Evolutionary conservation across 2,113 vertebrate species (phyloP).

Genomic region (Anser cygnoides): DNA sequence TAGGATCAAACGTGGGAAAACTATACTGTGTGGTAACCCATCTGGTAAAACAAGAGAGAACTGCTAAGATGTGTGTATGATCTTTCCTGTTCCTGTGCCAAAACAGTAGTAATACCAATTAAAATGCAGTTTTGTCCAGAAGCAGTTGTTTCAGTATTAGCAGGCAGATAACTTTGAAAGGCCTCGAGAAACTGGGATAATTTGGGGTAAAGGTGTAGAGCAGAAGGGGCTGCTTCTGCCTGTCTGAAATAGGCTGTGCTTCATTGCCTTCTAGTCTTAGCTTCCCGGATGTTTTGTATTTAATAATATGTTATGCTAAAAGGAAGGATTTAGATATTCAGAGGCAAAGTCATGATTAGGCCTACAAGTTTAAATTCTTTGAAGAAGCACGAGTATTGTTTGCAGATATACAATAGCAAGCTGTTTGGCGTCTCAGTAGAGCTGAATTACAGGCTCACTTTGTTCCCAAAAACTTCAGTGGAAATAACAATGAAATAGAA

Average conservation of each 20-base stretch:
- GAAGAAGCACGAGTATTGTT: not conserved
- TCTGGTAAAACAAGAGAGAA: not conserved
- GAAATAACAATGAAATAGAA: not conserved
- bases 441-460: not conserved
- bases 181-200: accelerated
- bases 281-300: not conserved
- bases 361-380: not conserved
- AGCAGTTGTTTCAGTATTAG: not conserved
- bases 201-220: not conserved
- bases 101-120: not conserved
- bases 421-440: not conserved
- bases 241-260: not conserved
- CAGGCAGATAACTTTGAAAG: not conserved
- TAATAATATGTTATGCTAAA: not conserved
- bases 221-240: not conserved
- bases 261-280: not conserved
- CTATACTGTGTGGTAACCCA: not conserved
- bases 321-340: not conserved
- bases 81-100: not conserved
- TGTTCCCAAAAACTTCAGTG: not conserved
- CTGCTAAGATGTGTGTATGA: not conserved
- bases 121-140: not conserved
- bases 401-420: not conserved
- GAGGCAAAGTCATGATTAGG: too few species aligned
- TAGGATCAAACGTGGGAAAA: not conserved